phyloP scores from a whole-genome alignment of 2,888 invertebrate species.

The Nomada lathburiana region DNA sequence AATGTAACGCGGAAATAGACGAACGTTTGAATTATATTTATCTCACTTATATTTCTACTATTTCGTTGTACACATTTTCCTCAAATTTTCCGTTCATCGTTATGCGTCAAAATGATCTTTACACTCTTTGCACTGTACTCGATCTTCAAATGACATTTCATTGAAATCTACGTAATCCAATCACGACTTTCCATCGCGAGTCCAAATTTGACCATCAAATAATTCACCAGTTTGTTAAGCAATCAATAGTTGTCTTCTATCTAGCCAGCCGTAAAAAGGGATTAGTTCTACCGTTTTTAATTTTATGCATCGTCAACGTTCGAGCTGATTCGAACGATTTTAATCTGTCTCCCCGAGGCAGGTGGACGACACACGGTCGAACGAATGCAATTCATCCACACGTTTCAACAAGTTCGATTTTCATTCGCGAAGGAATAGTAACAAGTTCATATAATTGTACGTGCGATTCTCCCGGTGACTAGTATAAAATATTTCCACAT shows the following conservation, averaged over 20 bases:
- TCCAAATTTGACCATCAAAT: not conserved
- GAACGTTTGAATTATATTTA: not conserved
- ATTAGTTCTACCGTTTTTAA: not conserved
- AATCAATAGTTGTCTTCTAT: not conserved
- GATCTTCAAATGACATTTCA: not conserved
- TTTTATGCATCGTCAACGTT: not conserved
- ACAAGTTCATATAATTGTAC: not conserved
- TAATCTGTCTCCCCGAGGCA: not conserved
- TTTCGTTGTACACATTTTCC: not conserved
- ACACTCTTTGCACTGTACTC: not conserved
- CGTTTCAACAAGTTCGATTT: slow-evolving; percentile 13
- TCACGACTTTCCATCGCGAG: not conserved
- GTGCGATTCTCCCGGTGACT: not conserved
- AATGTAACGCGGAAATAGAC: not conserved
- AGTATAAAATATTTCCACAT: slow-evolving; percentile 33
- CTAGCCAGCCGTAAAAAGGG: not conserved
- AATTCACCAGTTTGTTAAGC: not conserved
- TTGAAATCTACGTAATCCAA: not conserved
- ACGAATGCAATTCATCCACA: not conserved
- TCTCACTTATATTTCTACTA: not conserved
- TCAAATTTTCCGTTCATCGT: not conserved
- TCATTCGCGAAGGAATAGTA: slow-evolving; percentile 6
- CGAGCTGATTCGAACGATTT: not conserved
- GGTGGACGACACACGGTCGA: not conserved
- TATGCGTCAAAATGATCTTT: not conserved